phyloP scores from a whole-genome alignment of 2,888 invertebrate genomes.

The Agrotis clavis region DNA sequence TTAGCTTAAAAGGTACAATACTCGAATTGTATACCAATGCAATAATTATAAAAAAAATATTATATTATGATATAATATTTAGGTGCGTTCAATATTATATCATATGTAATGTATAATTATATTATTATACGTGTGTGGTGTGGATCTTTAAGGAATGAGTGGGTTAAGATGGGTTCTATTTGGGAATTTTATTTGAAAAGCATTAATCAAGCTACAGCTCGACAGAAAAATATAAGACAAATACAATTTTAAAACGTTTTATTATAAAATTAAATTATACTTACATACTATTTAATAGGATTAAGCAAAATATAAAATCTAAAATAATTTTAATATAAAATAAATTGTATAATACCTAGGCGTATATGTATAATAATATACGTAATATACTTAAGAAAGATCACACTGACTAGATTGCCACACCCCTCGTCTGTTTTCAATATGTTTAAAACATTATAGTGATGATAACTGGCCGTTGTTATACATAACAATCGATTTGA shows the following conservation, averaged over 20 bases:
- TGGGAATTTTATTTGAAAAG: no score
- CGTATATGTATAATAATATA: conserved; percentile 66
- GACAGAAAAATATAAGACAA: conserved; percentile 31
- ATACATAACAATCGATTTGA: background rate
- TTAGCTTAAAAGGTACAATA: no score
- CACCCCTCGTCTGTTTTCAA: conserved; percentile 88
- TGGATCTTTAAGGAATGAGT: no score
- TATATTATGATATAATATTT: no score
- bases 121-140: no score
- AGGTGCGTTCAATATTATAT: no score
- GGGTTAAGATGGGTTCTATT: no score
- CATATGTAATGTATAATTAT: no score
- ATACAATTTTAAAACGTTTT: conserved; percentile 62
- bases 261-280: conserved; percentile 71
- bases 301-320: conserved; percentile 71
- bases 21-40: no score
- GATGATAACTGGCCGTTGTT: conserved; percentile 42
- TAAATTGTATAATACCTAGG: conserved; percentile 68
- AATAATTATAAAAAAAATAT: no score
- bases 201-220: no score
- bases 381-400: conserved; percentile 76
- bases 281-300: conserved; percentile 56
- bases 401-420: conserved; percentile 91
- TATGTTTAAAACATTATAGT: conserved; percentile 53
- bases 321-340: conserved; percentile 70